Conservation (phyloP, 1,140 invertebrate genomes). For the Micrasema longulum region DNA sequence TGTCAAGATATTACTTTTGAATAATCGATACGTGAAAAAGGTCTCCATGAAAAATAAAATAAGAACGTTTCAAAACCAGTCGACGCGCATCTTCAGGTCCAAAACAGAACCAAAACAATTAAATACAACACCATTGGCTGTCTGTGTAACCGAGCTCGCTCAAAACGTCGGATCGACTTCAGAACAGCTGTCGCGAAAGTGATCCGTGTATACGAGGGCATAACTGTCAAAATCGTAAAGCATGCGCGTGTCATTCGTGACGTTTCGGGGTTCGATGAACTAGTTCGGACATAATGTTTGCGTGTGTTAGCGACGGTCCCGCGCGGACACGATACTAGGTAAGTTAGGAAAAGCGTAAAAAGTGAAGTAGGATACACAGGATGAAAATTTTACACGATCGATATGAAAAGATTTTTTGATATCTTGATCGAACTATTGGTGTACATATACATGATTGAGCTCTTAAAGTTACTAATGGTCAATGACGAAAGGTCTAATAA, state of each 20-base stretch:
- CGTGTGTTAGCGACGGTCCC: not conserved
- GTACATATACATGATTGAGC: no score
- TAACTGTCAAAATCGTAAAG: constrained; percentile 52
- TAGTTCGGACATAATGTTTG: constrained; percentile 29
- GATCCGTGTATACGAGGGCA: constrained; percentile 36
- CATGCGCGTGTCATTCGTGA: constrained; percentile 42
- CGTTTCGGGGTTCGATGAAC: constrained; percentile 35
- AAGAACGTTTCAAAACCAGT: not conserved
- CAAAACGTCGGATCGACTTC: constrained; percentile 12
- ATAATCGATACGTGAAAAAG: no score
- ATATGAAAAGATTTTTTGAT: not conserved
- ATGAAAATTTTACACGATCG: not conserved
- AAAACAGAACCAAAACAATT: not conserved
- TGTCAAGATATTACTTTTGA: no score
- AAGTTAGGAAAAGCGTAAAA: not conserved
- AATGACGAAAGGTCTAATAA: no score
- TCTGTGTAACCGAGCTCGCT: not conserved
- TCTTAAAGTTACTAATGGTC: no score
- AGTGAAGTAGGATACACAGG: not conserved
- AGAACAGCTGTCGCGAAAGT: constrained; percentile 37
- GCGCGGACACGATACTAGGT: not conserved
- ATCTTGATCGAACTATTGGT: no score
- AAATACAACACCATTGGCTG: not conserved
- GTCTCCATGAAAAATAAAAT: no score
- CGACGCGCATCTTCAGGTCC: not conserved